Evolutionary conservation across 2,888 invertebrate genomes (phyloP), one percentile per base, ranked within the genome.

Genomic region (Calameuta idolon): DNA sequence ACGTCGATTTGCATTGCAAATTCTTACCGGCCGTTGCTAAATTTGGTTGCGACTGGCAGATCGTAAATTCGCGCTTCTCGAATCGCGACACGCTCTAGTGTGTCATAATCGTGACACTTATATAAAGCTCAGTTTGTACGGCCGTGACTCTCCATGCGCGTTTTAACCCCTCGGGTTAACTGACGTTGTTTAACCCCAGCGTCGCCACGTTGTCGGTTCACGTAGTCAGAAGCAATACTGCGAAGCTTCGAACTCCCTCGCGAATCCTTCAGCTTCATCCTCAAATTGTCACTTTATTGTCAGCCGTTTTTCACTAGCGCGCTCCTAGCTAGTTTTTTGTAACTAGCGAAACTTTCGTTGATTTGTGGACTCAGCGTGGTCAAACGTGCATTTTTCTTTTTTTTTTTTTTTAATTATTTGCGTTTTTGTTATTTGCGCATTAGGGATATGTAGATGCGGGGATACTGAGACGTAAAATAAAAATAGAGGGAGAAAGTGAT

Each of bases 81-180:
- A 71, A 30, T 71, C 31, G 71, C 71, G 30, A 71, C 33, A 23
- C 81, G 91, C 87, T 89, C 92, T 92, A 92, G 88, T 91, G 92
- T 91, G 90, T 92, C 92, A 88, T 89, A 91, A 89, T 91, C 92
- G 89, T 91, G 92, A 92, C 92, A 92, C 89, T 91, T 92, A 31
- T n/a, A n/a, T n/a, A 33, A 31, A n/a, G 34, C 34, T 71, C 23
- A n/a, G 31, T n/a, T 71, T 71, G 15, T 23, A 55, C 55, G 55
- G 55, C 55, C 40, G 40, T 55, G 40, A 55, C 40, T 40, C 23
- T 23, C 9, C 55, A 55, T 55, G 55, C 23, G 55, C 55, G 55
- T 23, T 23, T 23, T 55, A 55, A 55, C 55, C 55, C 23, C 23
- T 23, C 55, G 55, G 55, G 55, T 55, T 55, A 55, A 55, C 55